Evolutionary conservation across 2,888 invertebrate genomes (phyloP), one percentile per base, ranked within the genome.

Genomic region (Spilarctia lutea): DNA sequence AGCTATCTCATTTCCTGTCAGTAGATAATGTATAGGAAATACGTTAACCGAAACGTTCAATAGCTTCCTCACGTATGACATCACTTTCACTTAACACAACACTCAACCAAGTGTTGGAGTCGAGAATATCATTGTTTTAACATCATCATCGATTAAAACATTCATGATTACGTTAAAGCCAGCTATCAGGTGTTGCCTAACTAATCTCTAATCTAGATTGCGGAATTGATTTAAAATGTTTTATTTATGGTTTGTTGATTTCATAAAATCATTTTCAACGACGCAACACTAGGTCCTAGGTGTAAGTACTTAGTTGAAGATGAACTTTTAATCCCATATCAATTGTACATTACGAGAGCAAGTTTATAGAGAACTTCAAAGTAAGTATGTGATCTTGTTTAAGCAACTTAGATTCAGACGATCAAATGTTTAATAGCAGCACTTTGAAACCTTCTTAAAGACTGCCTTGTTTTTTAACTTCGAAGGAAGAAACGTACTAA

Each of bases 71-170:
- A 86, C 91, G 89, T 91, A 79, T 71, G 81, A 83, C 78, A 81
- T 30, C 81, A 89, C 93, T 93, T 93, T 93, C 93, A 91, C 93
- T 88, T n/a, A n/a, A n/a, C n/a, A n/a, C n/a, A n/a, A n/a, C n/a
- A 78, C 89, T 91, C 85, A 87, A 88, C 87, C 88, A 85, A 85
- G 75, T 68, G 74, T 81, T 77, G 81, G 83, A 84, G 86, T 87
- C 75, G 81, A 81, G 75, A 81, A 76, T 82, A 80, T 85, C 83
- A 88, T 90, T 90, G 90, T 88, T 80, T 87, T 83, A 78, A 80
- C 83, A 85, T 86, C 75, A 79, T 76, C 76, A 81, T 79, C 84
- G 79, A 60, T 75, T 79, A 75, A 63, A 73, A 66, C 63, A 52
- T 72, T 77, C 67, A 71, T 56, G 68, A 74, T 81, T 76, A 75